A percentile compares a stretch with the other conserved stretches of the same genome.
Conservation (phyloP, 2,888 invertebrate species). For the Epinotia bilunana region DNA sequence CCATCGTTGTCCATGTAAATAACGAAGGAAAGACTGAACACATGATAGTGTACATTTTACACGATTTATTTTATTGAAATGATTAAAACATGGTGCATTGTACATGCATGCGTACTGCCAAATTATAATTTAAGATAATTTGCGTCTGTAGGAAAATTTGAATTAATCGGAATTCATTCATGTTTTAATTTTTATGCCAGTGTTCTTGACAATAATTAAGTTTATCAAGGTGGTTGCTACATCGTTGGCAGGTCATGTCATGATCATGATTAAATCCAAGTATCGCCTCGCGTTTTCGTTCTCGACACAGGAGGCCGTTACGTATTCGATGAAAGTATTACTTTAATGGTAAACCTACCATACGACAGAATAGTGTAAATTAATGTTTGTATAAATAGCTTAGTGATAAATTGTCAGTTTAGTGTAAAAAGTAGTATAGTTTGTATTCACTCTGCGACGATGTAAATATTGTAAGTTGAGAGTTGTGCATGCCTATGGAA, state of each 20-base stretch:
- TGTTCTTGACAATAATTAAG: slow-evolving; percentile 50
- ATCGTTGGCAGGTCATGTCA: slow-evolving; percentile 53
- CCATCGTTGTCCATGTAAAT: slow-evolving; percentile 73
- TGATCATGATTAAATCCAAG: slow-evolving; percentile 58
- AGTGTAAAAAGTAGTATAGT: slow-evolving; percentile 49
- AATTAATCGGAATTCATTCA: slow-evolving; percentile 40
- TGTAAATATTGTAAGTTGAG: slow-evolving; percentile 58
- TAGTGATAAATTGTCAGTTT: slow-evolving; percentile 49
- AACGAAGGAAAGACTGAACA: slow-evolving; percentile 79
- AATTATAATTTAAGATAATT: slow-evolving; percentile 47
- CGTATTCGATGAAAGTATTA: slow-evolving; percentile 80
- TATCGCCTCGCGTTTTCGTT: slow-evolving; percentile 49
- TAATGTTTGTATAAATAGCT: slow-evolving; percentile 61
- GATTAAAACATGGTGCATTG: slow-evolving; percentile 37
- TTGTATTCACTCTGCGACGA: slow-evolving; percentile 51
- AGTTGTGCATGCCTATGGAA: slow-evolving; percentile 46
- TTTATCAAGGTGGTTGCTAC: slow-evolving; percentile 37
- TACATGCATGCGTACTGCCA: slow-evolving; percentile 42
- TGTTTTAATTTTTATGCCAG: slow-evolving; percentile 45
- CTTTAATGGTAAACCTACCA: slow-evolving; percentile 56
- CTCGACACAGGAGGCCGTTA: slow-evolving; percentile 51
- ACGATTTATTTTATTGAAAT: slow-evolving; percentile 46
- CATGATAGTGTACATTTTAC: slow-evolving; percentile 54
- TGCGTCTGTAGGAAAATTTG: slow-evolving; percentile 43
- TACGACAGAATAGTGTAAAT: slow-evolving; percentile 59